Evolutionary conservation across 2,797 vertebrate genomes (phyloP), one percentile per base, ranked within the genome.

Genomic region (Rousettus madagascariensis): DNA sequence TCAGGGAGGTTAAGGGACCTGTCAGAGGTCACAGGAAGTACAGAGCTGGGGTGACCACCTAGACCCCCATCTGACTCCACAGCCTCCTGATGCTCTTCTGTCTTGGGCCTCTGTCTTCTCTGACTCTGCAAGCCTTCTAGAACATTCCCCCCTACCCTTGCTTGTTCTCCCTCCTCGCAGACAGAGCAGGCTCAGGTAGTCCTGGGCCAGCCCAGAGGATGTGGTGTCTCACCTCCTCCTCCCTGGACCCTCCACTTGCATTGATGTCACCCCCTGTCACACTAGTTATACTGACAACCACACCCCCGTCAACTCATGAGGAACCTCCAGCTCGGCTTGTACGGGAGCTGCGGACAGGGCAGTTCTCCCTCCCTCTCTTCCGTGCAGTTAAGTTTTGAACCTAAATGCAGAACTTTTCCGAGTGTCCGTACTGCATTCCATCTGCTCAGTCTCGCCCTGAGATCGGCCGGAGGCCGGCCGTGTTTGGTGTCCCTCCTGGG

Each of bases 291-390:
- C 38, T 6, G 6, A 6, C 38, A 38, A 38, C 38, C n/a, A 28
- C 12, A 9, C 22, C 65, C 28, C 38, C 0, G 0, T 24, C 41
- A 46, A 1, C 46, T 9, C 57, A 33, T 0, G 1, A 33, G 9
- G 33, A 28, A 65, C 68, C 79, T 24, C 59, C 17, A 8, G 30
- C 59, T 12, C 1, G 0, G 46, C 65, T 26, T 17, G 15, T 13
- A 4, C 38, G 33, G 66, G 74, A 71, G 24, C 24, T 17, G 49
- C 80, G 72, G 83, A 92, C 36, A 1, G 12, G 77, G 68, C 20
- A 5, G 26, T 9, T 91, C 38, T 15, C 69, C 57, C 9, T 49
- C 74, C 59, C 36, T 19, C 6, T 26, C 49, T 15, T 9, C 59
- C 1, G 8, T 26, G 78, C 68, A n/a, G 77, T 43, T 53, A 16